A percentile compares a stretch with the other conserved stretches of the same genome.
Conservation (phyloP, 2,113 vertebrate genomes). For the Eublepharis macularius region DNA sequence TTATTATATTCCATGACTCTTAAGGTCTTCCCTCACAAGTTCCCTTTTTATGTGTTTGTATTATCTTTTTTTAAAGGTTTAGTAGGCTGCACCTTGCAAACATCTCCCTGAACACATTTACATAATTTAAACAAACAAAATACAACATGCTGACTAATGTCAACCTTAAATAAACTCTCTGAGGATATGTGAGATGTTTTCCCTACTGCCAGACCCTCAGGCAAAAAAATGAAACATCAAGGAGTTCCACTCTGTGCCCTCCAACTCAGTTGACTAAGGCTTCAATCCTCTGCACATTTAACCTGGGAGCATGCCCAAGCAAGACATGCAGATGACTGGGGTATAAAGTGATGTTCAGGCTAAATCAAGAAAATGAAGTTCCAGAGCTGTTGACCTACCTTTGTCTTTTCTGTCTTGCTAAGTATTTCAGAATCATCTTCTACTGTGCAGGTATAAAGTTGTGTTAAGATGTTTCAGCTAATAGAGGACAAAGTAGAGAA, state of each 20-base stretch:
- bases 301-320: not conserved
- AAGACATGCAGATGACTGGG: not conserved
- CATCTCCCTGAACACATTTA: constrained; percentile 60
- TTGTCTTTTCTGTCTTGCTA: too few relatives aligned
- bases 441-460: not conserved
- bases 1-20: not conserved
- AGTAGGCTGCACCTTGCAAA: constrained; percentile 34
- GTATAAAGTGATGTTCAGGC: not conserved
- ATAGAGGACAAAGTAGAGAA: not conserved
- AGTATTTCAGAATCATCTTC: too few relatives aligned
- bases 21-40: constrained; percentile 5
- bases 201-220: constrained; percentile 54
- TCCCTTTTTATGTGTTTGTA: not conserved
- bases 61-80: constrained; percentile 18
- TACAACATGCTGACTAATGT: constrained; percentile 71
- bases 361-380: not conserved
- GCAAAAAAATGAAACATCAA: constrained; percentile 55
- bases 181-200: constrained; percentile 63
- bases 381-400: not conserved
- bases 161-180: constrained; percentile 68
- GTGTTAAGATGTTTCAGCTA: not conserved
- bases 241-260: constrained; percentile 18
- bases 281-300: not conserved
- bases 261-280: constrained; percentile 5
- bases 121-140: constrained; percentile 71